phyloP scores from a whole-genome alignment of 2,888 invertebrate genomes.

The Ophion slaviceki region DNA sequence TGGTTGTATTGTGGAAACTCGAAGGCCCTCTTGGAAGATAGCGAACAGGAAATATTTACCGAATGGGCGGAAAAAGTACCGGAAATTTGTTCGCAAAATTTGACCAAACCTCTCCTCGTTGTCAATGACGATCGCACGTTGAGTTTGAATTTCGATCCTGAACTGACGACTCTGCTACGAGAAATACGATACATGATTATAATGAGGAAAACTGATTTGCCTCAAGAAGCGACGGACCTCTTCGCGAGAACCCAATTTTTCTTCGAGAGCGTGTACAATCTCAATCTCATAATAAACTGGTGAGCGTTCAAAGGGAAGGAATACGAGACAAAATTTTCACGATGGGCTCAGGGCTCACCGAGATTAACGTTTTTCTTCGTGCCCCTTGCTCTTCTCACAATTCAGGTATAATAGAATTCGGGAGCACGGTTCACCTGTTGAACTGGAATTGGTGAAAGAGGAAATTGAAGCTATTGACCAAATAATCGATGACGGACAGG shows the following conservation, averaged over 20 bases:
- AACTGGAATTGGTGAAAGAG: conserved; percentile 90
- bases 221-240: conserved; percentile 87
- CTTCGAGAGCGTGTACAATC: conserved; percentile 82
- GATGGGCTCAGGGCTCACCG: neutral
- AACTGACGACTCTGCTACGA: conserved; percentile 89
- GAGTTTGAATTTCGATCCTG: conserved; percentile 88
- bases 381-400: neutral
- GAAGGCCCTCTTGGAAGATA: conserved; percentile 85
- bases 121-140: conserved; percentile 85
- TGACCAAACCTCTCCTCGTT: conserved; percentile 87
- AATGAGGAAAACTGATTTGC: conserved; percentile 87
- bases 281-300: conserved; percentile 79
- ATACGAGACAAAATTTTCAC: neutral
- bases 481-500: conserved; percentile 88
- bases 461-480: conserved; percentile 91
- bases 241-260: conserved; percentile 89
- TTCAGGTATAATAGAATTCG: conserved; percentile 92
- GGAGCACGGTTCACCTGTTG: conserved; percentile 89
- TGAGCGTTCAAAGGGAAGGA: conserved; percentile 64
- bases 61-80: conserved; percentile 90
- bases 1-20: neutral
- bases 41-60: conserved; percentile 87
- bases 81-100: conserved; percentile 86
- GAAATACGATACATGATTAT: conserved; percentile 92
- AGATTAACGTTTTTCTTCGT: neutral